These are phyloP conservation scores for Philaenus spumarius DNA, from an alignment of 1,140 invertebrate genomes.

Conservation along the genomic window DNA sequence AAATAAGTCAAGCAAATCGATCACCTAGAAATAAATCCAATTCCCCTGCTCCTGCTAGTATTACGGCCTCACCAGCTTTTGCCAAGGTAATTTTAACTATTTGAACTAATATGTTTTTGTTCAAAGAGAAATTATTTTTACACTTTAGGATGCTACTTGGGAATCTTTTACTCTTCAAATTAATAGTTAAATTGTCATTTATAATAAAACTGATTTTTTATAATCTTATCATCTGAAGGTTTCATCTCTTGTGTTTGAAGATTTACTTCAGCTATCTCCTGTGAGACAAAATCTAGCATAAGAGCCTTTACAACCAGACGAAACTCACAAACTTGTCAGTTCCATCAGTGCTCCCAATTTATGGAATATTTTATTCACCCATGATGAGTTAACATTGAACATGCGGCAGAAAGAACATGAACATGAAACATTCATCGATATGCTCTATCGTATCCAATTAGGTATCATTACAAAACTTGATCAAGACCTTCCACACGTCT, in stretches of 20 bases:
- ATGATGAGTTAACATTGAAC: too few species aligned
- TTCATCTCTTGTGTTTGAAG: neutral
- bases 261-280: neutral
- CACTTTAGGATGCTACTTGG: neutral
- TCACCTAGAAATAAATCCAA: constrained; percentile 40
- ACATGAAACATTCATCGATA: too few species aligned
- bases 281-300: too few species aligned
- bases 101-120: neutral
- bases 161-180: neutral
- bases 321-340: too few species aligned
- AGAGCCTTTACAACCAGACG: too few species aligned
- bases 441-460: too few species aligned
- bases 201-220: neutral
- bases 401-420: too few species aligned
- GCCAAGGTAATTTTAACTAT: neutral
- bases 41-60: neutral
- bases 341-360: too few species aligned
- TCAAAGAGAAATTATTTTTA: neutral
- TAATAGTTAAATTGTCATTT: too few species aligned
- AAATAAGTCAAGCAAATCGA: constrained; percentile 43
- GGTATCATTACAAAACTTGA: too few species aligned
- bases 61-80: neutral
- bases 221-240: neutral
- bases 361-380: too few species aligned
- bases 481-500: too few species aligned